Evolutionary conservation across 2,113 vertebrate species (phyloP).

Genomic region (Rhynchomys soricoides): DNA sequence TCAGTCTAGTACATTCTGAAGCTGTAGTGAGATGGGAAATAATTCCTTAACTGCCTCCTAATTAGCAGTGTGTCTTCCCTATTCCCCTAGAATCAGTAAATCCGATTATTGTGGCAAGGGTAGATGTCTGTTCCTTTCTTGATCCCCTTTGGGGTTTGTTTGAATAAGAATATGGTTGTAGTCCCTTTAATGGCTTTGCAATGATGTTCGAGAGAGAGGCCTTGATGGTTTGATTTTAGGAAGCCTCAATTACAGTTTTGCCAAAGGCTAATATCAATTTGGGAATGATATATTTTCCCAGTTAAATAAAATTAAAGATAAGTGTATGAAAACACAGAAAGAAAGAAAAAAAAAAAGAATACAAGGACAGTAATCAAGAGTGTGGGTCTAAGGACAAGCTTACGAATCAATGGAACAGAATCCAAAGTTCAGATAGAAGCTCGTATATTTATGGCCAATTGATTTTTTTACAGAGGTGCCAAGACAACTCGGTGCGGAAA

Average conservation of each 20-base stretch:
- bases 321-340: constrained; percentile 39
- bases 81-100: constrained; percentile 73
- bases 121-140: constrained; percentile 72
- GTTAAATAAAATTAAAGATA: constrained; percentile 69
- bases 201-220: constrained; percentile 64
- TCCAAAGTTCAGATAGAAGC: constrained; percentile 45
- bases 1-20: constrained; percentile 64
- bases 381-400: constrained; percentile 15
- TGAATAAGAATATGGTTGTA: constrained; percentile 72
- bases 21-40: constrained; percentile 60
- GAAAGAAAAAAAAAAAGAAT: constrained; percentile 23
- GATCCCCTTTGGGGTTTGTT: constrained; percentile 78
- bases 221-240: constrained; percentile 75
- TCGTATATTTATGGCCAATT: constrained; percentile 38
- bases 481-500: constrained; percentile 38
- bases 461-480: constrained; percentile 67
- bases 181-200: constrained; percentile 75
- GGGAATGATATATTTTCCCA: constrained; percentile 58
- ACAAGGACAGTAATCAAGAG: constrained; percentile 54
- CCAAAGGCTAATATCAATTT: constrained; percentile 73
- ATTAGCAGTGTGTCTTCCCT: constrained; percentile 73
- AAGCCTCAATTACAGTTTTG: constrained; percentile 69
- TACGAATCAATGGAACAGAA: constrained; percentile 50
- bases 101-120: constrained; percentile 76
- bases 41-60: constrained; percentile 73